phyloP scores from a whole-genome alignment of 2,797 vertebrate species.

The Sylvilagus floridanus region DNA sequence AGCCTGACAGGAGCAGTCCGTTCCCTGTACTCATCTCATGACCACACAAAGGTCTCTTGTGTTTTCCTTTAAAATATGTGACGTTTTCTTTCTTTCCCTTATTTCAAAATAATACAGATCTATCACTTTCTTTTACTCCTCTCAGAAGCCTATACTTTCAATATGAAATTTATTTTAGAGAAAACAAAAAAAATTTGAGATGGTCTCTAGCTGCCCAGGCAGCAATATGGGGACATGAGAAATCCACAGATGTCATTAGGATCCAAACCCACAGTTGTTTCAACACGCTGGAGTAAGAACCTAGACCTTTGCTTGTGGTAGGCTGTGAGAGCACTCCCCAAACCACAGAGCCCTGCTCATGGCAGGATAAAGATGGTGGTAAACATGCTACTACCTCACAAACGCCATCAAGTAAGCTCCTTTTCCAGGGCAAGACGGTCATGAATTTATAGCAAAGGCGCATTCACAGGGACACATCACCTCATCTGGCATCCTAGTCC shows the following conservation, averaged over 20 bases:
- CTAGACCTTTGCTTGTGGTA: not conserved
- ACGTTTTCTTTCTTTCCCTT: not conserved
- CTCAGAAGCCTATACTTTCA: constrained; percentile 42
- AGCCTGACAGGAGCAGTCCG: not conserved
- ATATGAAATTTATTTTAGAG: not conserved
- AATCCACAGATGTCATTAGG: not conserved
- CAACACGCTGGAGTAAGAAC: not conserved
- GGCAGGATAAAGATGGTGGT: not conserved
- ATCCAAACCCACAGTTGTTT: not conserved
- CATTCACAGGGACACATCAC: not conserved
- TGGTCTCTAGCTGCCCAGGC: constrained; percentile 6
- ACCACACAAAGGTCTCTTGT: not conserved
- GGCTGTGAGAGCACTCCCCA: not conserved
- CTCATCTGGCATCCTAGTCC: not conserved
- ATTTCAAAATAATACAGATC: not conserved
- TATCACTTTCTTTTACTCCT: not conserved
- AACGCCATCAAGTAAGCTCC: not conserved
- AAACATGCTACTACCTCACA: not conserved
- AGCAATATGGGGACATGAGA: constrained; percentile 8
- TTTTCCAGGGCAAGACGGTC: not conserved
- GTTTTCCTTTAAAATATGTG: not conserved
- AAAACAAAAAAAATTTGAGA: constrained; percentile 22
- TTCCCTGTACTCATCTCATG: not conserved
- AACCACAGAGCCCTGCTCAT: not conserved
- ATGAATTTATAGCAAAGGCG: not conserved